phyloP scores from a whole-genome alignment of 2,113 vertebrate genomes.

The Aphyosemion australe region DNA sequence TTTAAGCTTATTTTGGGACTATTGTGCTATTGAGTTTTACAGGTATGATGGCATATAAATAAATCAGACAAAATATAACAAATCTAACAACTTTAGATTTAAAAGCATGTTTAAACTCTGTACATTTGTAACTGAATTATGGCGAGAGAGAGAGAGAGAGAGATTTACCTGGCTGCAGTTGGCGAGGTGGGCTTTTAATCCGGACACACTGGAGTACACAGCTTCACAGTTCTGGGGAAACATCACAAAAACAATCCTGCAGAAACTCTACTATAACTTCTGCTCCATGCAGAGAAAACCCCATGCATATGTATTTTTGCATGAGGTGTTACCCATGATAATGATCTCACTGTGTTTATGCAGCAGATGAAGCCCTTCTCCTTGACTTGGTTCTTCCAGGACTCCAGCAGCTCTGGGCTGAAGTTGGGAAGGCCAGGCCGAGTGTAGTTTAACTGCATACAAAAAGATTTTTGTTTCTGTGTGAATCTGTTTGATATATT shows the following conservation, averaged over 20 bases:
- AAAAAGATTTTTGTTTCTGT: slow-evolving; percentile 10
- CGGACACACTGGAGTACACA: slow-evolving; percentile 97
- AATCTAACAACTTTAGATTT: not conserved
- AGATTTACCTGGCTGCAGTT: slow-evolving; percentile 93
- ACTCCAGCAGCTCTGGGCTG: slow-evolving; percentile 88
- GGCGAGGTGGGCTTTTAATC: slow-evolving; percentile 94
- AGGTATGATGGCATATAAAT: not conserved
- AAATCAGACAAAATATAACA: too few relatives aligned
- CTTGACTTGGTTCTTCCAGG: slow-evolving; percentile 95
- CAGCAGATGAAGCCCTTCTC: slow-evolving; percentile 97
- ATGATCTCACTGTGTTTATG: slow-evolving; percentile 87
- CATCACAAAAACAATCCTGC: not conserved
- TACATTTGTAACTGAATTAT: too few relatives aligned
- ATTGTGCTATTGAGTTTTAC: not conserved
- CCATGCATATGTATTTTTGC: not conserved
- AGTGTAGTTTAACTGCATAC: slow-evolving; percentile 92
- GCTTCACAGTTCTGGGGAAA: slow-evolving; percentile 90
- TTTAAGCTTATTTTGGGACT: not conserved
- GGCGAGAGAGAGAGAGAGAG: not conserved
- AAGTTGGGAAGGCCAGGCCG: slow-evolving; percentile 95
- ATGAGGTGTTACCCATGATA: too few relatives aligned
- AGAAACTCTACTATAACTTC: too few relatives aligned
- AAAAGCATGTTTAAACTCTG: not conserved
- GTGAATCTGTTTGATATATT: not conserved
- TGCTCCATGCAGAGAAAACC: not conserved